A percentile compares a stretch with the other conserved stretches of the same genome.
These are phyloP conservation scores for Scaptodrosophila lebanonensis DNA, from an alignment of 1,140 invertebrate species.

Conservation along the genomic window DNA sequence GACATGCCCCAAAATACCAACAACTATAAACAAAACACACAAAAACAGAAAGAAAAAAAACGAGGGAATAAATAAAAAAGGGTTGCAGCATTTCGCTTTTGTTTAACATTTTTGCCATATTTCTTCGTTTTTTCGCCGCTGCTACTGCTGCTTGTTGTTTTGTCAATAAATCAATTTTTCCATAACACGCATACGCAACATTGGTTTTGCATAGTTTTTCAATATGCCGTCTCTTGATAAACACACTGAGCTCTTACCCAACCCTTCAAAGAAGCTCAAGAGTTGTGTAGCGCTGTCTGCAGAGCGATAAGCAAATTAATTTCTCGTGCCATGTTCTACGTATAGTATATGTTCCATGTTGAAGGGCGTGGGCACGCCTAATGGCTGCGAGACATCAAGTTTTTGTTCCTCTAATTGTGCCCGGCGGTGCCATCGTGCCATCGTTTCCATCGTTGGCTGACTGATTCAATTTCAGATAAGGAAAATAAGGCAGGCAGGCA, in stretches of 20 bases:
- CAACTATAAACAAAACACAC: no score
- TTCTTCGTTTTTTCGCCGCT: conserved; percentile 18
- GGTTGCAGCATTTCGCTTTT: conserved; percentile 48
- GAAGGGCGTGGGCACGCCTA: not conserved
- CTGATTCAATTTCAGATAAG: conserved; percentile 75
- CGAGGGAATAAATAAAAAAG: conserved; percentile 23
- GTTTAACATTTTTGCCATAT: conserved; percentile 41
- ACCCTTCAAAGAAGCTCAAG: not conserved
- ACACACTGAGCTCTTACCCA: not conserved
- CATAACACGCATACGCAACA: conserved; percentile 71
- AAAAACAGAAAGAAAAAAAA: conserved; percentile 13
- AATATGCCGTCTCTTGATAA: conserved; percentile 22
- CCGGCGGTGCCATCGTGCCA: conserved; percentile 48
- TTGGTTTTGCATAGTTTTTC: conserved; percentile 57
- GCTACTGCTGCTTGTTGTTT: conserved; percentile 42
- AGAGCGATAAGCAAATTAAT: conserved; percentile 74
- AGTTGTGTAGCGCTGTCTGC: conserved; percentile 53
- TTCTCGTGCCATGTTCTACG: conserved; percentile 40
- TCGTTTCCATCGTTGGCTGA: conserved; percentile 51
- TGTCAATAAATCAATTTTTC: conserved; percentile 73
- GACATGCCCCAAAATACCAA: conserved; percentile 29
- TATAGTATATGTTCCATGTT: not conserved
- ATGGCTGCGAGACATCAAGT: not conserved
- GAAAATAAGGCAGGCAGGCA: conserved; percentile 61
- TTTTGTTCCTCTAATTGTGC: conserved; percentile 63